Base-by-base conservation (phyloP, 2,797 vertebrate genomes). In the Aulostomus chinensis region DNA sequence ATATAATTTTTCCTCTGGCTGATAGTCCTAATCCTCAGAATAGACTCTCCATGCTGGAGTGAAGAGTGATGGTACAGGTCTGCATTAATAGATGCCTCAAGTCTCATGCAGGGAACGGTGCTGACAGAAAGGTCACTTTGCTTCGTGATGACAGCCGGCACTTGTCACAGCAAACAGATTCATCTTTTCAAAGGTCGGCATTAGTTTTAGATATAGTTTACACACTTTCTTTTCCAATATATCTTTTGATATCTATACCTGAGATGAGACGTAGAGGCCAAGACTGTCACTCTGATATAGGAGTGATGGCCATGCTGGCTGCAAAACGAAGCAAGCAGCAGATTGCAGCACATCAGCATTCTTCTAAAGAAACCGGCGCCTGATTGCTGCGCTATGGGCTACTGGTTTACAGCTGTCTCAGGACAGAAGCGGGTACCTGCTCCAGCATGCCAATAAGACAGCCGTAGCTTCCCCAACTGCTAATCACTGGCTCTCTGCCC, bases 331-430 rank as follows among this genome's bases (percentile, higher is more conserved):
- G 85, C 89, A 92, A 80, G 92, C 87, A 88, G 86, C 93, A 89
- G 91, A 92, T 90, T 92, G 89, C 83, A 84, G 79, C 88, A 42
- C 90, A 93, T 94, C 94, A 94, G 93, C 94, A 93, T 95, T 95
- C 93, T 92, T 89, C 86, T 89, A 89, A 91, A 87, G 90, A 93
- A 91, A 86, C 85, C 81, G 0, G 74, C 69, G 91, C 95, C 96
- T 96, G 96, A 94, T 95, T 95, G 96, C 63, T 89, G 92, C 91
- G 93, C 94, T 91, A 97, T 92, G 97, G 94, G 93, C 95, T 91
- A 91, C 91, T 98, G 95, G 84, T 92, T 93, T 94, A 93, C 97
- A 98, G 94, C 96, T 98, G 96, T 94, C 95, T 94, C 93, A 58
- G 92, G 94, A 92, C 94, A 93, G 84, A 89, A 92, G 85, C 22